phyloP scores from a whole-genome alignment of 2,797 vertebrate species.

The Triplophysa bombifrons region DNA sequence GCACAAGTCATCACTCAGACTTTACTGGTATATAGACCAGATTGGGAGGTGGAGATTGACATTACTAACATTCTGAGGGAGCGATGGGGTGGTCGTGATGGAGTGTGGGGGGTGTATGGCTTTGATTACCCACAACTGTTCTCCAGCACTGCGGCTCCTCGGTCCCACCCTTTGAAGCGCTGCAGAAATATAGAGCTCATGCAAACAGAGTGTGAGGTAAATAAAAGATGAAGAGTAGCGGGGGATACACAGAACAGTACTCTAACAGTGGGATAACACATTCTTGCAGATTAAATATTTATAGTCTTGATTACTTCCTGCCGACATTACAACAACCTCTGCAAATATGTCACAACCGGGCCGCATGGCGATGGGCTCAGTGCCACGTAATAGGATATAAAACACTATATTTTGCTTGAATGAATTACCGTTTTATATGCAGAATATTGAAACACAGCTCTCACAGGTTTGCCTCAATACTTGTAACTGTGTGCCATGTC shows the following conservation, averaged over 20 bases:
- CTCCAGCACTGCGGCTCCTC: not conserved
- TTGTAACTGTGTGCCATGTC: constrained; percentile 25
- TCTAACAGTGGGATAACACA: constrained; percentile 62
- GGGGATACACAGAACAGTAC: constrained; percentile 64
- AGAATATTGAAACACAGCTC: not conserved
- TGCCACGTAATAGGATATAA: not conserved
- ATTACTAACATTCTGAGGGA: constrained; percentile 38
- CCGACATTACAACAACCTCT: constrained; percentile 55
- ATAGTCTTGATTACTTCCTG: constrained; percentile 69
- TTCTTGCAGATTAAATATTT: constrained; percentile 74
- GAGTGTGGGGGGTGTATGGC: not conserved
- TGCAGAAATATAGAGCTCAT: constrained; percentile 38
- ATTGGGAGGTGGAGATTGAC: constrained; percentile 54
- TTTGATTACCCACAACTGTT: constrained; percentile 49
- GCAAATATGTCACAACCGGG: constrained; percentile 43
- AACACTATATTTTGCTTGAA: not conserved
- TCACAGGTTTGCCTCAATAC: constrained; percentile 5
- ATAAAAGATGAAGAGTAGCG: constrained; percentile 74
- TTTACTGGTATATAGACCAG: constrained; percentile 41
- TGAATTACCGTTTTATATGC: not conserved
- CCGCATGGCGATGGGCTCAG: constrained; percentile 40
- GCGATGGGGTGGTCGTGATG: constrained; percentile 29
- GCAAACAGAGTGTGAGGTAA: constrained; percentile 67
- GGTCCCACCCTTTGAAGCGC: constrained; percentile 20
- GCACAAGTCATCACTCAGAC: constrained; percentile 42